Conservation (phyloP, 2,888 invertebrate genomes). For the Spatulosminthurus flaviceps region DNA sequence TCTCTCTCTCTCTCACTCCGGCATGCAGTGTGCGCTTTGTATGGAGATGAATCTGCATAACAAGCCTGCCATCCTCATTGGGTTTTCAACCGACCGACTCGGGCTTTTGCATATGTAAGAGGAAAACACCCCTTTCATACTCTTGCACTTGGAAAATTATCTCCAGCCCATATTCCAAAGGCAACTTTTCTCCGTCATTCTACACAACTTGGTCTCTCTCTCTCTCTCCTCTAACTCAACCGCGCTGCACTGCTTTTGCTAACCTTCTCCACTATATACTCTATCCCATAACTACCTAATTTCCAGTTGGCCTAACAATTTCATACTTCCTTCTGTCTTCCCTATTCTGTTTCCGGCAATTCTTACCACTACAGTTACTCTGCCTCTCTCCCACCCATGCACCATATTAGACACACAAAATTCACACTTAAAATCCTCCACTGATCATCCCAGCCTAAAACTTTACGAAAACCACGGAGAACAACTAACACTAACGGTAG, state of each 20-base stretch:
- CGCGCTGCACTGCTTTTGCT: slow-evolving; percentile 35
- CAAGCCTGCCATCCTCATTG: slow-evolving; percentile 49
- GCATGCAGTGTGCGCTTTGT: slow-evolving; percentile 39
- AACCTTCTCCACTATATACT: slow-evolving; percentile 33
- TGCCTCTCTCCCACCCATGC: not conserved
- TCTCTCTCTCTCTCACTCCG: slow-evolving; percentile 35
- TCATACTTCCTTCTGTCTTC: slow-evolving; percentile 50
- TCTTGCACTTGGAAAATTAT: slow-evolving; percentile 51
- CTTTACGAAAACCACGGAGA: not conserved
- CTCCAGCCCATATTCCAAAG: slow-evolving; percentile 50
- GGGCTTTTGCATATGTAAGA: slow-evolving; percentile 50
- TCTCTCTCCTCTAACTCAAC: slow-evolving; percentile 20
- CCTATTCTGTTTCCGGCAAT: slow-evolving; percentile 39
- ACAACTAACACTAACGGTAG: no score
- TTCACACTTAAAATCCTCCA: not conserved
- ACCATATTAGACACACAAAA: not conserved
- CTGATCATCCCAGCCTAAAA: not conserved
- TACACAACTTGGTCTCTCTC: slow-evolving; percentile 8
- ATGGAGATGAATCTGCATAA: slow-evolving; percentile 55
- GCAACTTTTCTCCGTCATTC: slow-evolving; percentile 40
- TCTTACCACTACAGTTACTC: slow-evolving; percentile 34
- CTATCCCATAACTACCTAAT: slow-evolving; percentile 51
- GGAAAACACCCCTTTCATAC: slow-evolving; percentile 49
- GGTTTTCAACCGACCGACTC: slow-evolving; percentile 44
- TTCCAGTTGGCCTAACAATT: slow-evolving; percentile 53